Evolutionary conservation across 2,113 vertebrate genomes (phyloP).

Genomic region (Pseudonaja textilis): DNA sequence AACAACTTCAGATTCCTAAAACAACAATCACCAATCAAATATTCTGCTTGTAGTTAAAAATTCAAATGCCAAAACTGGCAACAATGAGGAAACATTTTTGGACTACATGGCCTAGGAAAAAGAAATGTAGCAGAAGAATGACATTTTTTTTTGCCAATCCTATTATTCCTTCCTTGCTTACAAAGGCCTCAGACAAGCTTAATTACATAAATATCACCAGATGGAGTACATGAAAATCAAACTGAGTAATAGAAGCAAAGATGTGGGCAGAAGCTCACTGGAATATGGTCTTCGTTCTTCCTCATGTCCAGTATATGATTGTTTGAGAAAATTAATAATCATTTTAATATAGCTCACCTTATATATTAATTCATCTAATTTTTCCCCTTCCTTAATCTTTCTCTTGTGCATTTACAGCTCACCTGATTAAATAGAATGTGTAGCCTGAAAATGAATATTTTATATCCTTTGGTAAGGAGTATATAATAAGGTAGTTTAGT

Average conservation of each 20-base stretch:
- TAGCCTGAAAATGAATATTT: conserved; percentile 17
- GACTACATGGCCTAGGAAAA: not conserved
- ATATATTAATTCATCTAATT: not conserved
- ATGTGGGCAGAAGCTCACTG: not conserved
- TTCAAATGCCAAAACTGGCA: not conserved
- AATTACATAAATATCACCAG: not conserved
- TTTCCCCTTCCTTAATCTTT: not conserved
- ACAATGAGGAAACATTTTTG: not conserved
- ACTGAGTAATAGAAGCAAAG: not conserved
- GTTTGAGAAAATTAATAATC: not conserved
- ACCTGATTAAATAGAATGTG: not conserved
- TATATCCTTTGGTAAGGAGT: not conserved
- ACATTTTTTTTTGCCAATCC: not conserved
- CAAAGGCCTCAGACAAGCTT: not conserved
- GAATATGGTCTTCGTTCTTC: not conserved
- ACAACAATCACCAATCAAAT: not conserved
- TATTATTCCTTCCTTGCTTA: not conserved
- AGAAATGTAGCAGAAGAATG: not conserved
- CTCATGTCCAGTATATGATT: not conserved
- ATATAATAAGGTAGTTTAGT: conserved; percentile 24
- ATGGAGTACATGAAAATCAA: not conserved
- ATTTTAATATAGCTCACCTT: not conserved
- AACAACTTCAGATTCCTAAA: not conserved
- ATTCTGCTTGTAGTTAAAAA: not conserved
- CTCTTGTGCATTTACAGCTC: conserved; percentile 3